Percentiles rank a stretch among this genome's conserved stretches.
Conservation (phyloP, 1,140 invertebrate genomes). For the Anagrus nilaparvatae region DNA sequence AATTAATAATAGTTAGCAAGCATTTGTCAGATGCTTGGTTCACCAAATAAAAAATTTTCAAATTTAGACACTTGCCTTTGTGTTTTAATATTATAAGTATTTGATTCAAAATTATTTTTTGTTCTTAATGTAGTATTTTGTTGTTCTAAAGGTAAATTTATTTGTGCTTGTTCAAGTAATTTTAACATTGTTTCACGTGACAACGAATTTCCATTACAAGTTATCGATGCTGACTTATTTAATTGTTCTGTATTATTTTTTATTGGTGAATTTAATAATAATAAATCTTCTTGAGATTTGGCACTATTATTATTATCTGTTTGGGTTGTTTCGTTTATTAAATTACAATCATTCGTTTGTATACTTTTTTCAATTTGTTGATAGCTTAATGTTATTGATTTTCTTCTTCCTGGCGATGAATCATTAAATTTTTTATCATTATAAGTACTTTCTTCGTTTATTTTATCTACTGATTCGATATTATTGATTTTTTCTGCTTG, state of each 20-base stretch:
- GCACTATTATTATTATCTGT: conserved; percentile 8
- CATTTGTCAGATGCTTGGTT: conserved; percentile 28
- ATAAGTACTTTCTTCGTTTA: too few species aligned
- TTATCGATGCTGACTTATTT: background rate
- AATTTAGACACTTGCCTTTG: conserved; percentile 37
- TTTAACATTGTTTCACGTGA: conserved; percentile 34
- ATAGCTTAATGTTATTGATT: too few species aligned
- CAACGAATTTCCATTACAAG: conserved; percentile 18
- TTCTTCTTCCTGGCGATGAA: too few species aligned
- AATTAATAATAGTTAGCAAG: background rate
- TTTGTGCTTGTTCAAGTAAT: conserved; percentile 35
- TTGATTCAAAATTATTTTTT: conserved; percentile 17
- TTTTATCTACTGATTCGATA: too few species aligned
- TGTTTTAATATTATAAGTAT: conserved; percentile 20
- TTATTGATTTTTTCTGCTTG: too few species aligned
- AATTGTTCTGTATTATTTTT: background rate
- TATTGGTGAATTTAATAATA: too few species aligned
- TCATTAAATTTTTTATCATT: too few species aligned
- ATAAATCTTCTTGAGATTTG: conserved; percentile 3
- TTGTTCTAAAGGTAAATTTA: conserved; percentile 25
- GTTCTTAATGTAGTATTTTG: conserved; percentile 17
- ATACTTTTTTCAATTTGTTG: conserved; percentile 1
- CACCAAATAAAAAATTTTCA: conserved; percentile 36
- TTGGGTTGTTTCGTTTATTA: conserved; percentile 5
- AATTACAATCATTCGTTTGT: background rate